Evolutionary conservation across 1,140 invertebrate genomes (phyloP), one percentile per base, ranked within the genome.

Genomic region (Phymorhynchus buccinoides): DNA sequence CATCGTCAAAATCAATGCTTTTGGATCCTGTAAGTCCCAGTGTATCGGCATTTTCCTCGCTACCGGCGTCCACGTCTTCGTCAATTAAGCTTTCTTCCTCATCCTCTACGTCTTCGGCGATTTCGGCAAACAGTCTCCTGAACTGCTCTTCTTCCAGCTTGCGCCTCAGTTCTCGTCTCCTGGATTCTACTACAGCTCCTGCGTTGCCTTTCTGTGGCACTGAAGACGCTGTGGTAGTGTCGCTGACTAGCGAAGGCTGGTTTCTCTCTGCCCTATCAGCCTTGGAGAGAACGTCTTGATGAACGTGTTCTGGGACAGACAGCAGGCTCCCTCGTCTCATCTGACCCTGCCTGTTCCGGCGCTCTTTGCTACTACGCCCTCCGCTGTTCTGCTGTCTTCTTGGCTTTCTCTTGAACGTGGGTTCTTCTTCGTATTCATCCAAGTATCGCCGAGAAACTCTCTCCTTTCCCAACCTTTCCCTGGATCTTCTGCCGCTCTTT

Each of bases 1-100:
- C 62, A 7, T 30, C 66, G 48, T 71, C 52, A 41, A 22, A 2
- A 39, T 37, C 56, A 16, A 14, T 22, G n/a, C 41, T 48, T 9
- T 12, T 30, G 9, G 39, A 14, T 14, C n/a, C 39, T 37, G 22
- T 4, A 1, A 78, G 16, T 3, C 75, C 75, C 16, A 78, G 35
- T 16, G 39, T 42, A 16, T 78, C 75, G 41, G 39, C 32, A 32
- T 52, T 81, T 41, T 66, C 52, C 14, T 66, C 52, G 80, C 80
- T 71, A 3, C 66, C 81, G 73, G n/a, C n/a, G 66, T 71, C 81
- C 22, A 3, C 39, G n/a, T 71, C 81, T 44, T 22, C 66, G 14
- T 71, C 37, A 27, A 42, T 3, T 12, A 35, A n/a, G 22, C 27
- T 32, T 22, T 66, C 62, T 30, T 66, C 39, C 3, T 30, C 39